phyloP scores from a whole-genome alignment of 2,113 vertebrate genomes.

The Leptocoma aspasia region DNA sequence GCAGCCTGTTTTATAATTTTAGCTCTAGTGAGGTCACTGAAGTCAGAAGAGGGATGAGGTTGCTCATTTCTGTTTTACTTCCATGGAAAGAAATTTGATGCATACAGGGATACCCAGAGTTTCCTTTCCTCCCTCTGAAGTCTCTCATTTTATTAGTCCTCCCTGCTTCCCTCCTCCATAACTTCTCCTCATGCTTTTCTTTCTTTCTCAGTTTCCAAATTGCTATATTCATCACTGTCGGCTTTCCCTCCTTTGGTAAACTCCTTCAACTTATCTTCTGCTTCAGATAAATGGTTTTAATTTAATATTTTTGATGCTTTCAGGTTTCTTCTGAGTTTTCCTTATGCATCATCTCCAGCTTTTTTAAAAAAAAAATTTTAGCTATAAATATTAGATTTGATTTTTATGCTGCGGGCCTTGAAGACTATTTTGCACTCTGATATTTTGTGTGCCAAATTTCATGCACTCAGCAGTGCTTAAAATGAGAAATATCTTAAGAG shows the following conservation, averaged over 20 bases:
- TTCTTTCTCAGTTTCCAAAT: constrained; percentile 61
- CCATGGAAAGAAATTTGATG: constrained; percentile 26
- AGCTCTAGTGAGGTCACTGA: background rate
- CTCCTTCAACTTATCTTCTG: constrained; percentile 60
- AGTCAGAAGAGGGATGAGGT: constrained; percentile 14
- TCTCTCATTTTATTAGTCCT: constrained; percentile 30
- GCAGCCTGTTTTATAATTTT: background rate
- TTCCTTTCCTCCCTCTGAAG: constrained; percentile 19
- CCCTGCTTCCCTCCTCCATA: background rate
- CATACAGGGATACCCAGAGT: background rate
- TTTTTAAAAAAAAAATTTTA: background rate
- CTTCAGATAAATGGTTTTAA: constrained; percentile 71
- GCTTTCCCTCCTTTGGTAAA: constrained; percentile 37
- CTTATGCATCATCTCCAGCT: background rate
- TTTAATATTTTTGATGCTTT: constrained; percentile 71
- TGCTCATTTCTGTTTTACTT: constrained; percentile 47
- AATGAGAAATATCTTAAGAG: background rate
- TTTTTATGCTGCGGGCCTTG: background rate
- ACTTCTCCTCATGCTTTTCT: constrained; percentile 34
- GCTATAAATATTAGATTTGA: constrained; percentile 8
- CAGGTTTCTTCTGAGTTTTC: constrained; percentile 38
- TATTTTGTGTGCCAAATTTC: background rate
- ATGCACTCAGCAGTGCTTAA: background rate
- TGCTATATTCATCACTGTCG: constrained; percentile 71
- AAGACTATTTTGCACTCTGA: background rate